Percentiles rank a stretch among this genome's conserved stretches.
Evolutionary conservation across 1,140 invertebrate species (phyloP).

Genomic region (Pseudomyrmex gracilis): DNA sequence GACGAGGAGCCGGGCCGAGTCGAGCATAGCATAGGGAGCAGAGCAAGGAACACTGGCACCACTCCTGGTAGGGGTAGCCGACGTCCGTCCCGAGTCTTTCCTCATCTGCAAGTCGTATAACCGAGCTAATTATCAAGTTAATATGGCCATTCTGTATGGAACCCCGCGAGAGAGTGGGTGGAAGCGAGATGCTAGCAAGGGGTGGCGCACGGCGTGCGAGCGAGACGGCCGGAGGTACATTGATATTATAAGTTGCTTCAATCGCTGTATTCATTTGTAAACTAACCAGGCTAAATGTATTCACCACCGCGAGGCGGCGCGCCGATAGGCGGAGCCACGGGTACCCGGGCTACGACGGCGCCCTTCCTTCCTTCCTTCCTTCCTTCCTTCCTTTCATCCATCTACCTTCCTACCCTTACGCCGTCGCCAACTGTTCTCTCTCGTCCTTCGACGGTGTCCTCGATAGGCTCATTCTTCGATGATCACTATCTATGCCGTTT

Average conservation of each 20-base stretch:
- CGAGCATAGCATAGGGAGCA: conserved; percentile 87
- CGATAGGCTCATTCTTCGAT: conserved; percentile 16
- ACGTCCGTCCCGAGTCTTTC: conserved; percentile 88
- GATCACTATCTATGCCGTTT: not conserved
- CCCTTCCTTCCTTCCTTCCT: conserved; percentile 83
- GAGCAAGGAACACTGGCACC: conserved; percentile 87
- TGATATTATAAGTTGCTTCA: conserved; percentile 91
- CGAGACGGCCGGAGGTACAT: conserved; percentile 86
- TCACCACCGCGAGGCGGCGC: conserved; percentile 84
- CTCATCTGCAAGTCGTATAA: conserved; percentile 96
- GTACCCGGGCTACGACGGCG: conserved; percentile 82
- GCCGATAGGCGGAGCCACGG: conserved; percentile 85
- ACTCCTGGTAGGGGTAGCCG: conserved; percentile 86
- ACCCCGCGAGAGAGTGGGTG: conserved; percentile 83
- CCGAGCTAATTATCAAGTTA: conserved; percentile 96
- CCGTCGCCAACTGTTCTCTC: conserved; percentile 51
- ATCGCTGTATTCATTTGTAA: conserved; percentile 91
- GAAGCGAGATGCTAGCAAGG: conserved; percentile 70
- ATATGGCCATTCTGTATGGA: conserved; percentile 91
- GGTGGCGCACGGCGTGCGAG: conserved; percentile 80
- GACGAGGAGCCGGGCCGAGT: conserved; percentile 86
- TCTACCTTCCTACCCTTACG: conserved; percentile 69
- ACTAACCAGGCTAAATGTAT: conserved; percentile 88
- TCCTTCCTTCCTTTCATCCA: conserved; percentile 76
- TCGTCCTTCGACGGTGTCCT: conserved; percentile 40